Conservation (phyloP, 2,888 invertebrate species). For the Lepidocyrtoides sp. region DNA sequence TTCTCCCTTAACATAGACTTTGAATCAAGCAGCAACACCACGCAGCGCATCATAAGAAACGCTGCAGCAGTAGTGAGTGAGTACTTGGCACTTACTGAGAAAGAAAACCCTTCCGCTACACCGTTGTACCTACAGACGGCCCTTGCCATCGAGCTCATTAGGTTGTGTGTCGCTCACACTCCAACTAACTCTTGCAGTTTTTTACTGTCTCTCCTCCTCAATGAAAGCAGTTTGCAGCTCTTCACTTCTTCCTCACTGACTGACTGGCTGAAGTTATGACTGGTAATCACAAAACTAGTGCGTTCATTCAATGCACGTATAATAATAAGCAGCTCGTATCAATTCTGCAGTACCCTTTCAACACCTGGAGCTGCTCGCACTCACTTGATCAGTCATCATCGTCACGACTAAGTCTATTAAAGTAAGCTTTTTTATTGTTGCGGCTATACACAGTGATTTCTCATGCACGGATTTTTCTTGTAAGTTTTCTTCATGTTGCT, state of each 20-base stretch:
- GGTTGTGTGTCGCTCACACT: constrained; percentile 67
- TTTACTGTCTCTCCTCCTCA: neutral
- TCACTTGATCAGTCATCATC: constrained; percentile 13
- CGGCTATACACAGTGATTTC: neutral
- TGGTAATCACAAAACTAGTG: constrained; percentile 23
- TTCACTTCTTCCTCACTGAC: constrained; percentile 35
- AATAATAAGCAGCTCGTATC: constrained; percentile 10
- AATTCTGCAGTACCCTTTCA: constrained; percentile 21
- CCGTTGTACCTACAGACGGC: constrained; percentile 73
- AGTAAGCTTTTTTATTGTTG: neutral
- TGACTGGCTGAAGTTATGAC: constrained; percentile 33
- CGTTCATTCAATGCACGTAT: constrained; percentile 7
- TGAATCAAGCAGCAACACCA: neutral
- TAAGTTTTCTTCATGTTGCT: neutral
- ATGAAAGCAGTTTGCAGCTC: too few relatives aligned
- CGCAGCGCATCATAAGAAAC: constrained; percentile 22
- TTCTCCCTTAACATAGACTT: constrained; percentile 78
- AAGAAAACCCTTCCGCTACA: constrained; percentile 75
- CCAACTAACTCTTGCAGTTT: neutral
- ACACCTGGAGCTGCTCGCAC: constrained; percentile 53
- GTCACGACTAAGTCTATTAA: neutral
- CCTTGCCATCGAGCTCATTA: constrained; percentile 78
- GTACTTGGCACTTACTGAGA: constrained; percentile 13
- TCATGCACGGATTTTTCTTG: neutral
- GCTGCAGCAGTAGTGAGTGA: constrained; percentile 9